Evolutionary conservation across 2,797 vertebrate genomes (phyloP), one percentile per base, ranked within the genome.

Genomic region (Lutjanus argentimaculatus): DNA sequence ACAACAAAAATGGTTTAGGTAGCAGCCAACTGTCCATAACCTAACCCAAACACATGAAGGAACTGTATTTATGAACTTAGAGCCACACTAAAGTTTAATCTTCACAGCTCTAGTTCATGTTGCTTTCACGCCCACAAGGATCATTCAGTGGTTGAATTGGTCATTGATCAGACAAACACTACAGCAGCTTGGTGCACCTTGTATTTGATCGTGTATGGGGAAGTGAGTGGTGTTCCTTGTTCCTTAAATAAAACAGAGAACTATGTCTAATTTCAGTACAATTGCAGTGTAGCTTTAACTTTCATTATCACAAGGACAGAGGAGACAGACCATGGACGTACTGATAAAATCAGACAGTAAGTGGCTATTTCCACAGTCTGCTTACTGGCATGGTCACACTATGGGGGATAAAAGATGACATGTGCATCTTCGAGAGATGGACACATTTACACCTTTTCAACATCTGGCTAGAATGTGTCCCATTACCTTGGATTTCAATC

Each of bases 171-270:
- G 48, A 42, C 17, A 22, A 36, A 58, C 56, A 58, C 25, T 36
- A 9, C 11, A 67, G 43, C 49, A 40, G 63, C 22, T 61, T 22
- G 7, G 14, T 4, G 12, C 7, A 4, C 46, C 62, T 53, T 57
- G 21, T 53, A 25, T 52, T 59, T 72, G 17, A 66, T 68, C 1
- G 14, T 55, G 49, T 30, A 15, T 74, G 57, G 49, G 21, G 30
- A 61, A 59, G 30, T 36, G 4, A 71, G 48, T 1, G 25, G 15
- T 63, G 11, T 15, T 42, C 15, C 4, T 72, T n/a, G 25, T 56
- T 66, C 16, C 48, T 55, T 64, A 45, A 40, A 75, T 40, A 43
- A 75, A 19, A 49, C 42, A 1, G 11, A 57, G 59, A 56, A 65
- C 19, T 15, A n/a, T 10, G 22, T 42, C 42, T 57, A 57, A 67